Percentiles rank a stretch among this genome's conserved stretches.
Conservation (phyloP, 2,113 vertebrate species). For the Saiga tatarica region DNA sequence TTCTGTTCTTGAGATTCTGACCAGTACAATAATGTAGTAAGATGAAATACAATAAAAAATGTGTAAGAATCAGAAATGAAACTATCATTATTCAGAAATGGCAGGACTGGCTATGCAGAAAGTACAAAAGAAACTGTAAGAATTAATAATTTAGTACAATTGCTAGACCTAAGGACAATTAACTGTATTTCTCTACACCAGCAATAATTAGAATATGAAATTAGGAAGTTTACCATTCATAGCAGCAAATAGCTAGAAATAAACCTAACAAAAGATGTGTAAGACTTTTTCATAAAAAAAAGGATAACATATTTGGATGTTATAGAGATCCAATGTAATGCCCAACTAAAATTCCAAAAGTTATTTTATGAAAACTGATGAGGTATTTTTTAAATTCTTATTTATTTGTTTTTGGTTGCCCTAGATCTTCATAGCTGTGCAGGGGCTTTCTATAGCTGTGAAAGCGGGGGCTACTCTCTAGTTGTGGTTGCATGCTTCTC, state of each 20-base stretch:
- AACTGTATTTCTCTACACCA: background rate
- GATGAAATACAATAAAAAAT: background rate
- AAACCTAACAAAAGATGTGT: background rate
- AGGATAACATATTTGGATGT: background rate
- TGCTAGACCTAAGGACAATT: background rate
- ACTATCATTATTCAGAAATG: background rate
- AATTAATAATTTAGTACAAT: background rate
- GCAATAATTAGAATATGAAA: background rate
- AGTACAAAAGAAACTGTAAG: background rate
- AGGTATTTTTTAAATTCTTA: background rate
- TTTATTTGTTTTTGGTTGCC: background rate
- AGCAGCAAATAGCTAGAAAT: background rate
- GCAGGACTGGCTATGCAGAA: background rate
- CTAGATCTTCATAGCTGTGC: background rate
- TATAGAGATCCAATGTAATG: background rate
- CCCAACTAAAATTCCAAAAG: background rate
- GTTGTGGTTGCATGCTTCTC: background rate
- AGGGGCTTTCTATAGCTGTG: background rate
- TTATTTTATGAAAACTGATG: background rate
- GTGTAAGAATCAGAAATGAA: background rate
- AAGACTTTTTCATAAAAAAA: background rate
- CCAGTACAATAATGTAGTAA: background rate
- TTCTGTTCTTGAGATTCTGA: background rate
- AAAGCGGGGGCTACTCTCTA: background rate
- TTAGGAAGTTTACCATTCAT: background rate